Base-by-base conservation (phyloP, 2,797 vertebrate genomes). In the Salarias fasciatus region DNA sequence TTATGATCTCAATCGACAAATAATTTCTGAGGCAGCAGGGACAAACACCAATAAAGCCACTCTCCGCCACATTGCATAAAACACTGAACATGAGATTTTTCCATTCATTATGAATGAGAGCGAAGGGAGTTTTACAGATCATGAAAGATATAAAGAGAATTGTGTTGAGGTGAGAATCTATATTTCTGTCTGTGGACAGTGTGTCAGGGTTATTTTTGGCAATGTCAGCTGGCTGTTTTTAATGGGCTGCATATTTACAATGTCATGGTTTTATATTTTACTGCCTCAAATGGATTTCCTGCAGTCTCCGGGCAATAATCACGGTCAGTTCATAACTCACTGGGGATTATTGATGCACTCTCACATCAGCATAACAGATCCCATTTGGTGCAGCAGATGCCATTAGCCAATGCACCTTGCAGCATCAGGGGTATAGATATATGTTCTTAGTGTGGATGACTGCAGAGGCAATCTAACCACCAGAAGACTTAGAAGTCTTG, bases 251-350 rank as follows among this genome's bases (percentile, higher is more conserved):
- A 83, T 90, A 86, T 90, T 91, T 89, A 86, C 75, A 87, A 87
- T 87, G 86, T 89, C 84, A 85, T 82, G 83, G 83, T 90, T 86
- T 88, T 78, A 82, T 74, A 82, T 88, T 91, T 90, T 90, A 90
- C 79, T 78, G 82, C 85, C 82, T 83, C 71, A 82, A 81, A 79
- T 74, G 49, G 82, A 89, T 86, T 88, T 89, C 79, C 83, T 83
- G 78, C 73, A 75, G 73, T 61, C 56, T 61, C 68, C 58, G 58
- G 77, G 75, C 75, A 75, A 78, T 92, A 88, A 90, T 88, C 83
- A 73, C 68, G 77, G 88, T 84, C 79, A 86, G 82, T 87, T 89
- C 88, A 91, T 90, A 88, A 90, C 86, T 88, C 85, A 79, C 31
- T 40, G 14, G 67, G 68, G 78, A 77, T 83, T 83, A 85, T 79